phyloP scores from a whole-genome alignment of 2,797 vertebrate species.

The Clarias pachynema region DNA sequence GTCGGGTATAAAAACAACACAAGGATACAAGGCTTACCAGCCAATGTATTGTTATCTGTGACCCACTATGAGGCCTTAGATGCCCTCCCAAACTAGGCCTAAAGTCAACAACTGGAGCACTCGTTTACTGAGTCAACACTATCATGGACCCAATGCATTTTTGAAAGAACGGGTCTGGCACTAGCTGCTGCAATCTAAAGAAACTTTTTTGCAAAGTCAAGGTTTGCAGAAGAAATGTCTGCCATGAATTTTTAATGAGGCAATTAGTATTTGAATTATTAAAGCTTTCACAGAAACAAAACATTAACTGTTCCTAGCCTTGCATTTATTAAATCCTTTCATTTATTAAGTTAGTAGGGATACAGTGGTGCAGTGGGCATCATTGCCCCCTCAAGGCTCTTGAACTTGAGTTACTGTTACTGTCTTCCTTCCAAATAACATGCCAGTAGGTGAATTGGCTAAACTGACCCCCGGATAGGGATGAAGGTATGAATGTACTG shows the following conservation, averaged over 20 bases:
- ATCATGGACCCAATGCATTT: conserved; percentile 18
- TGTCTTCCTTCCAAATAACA: neutral
- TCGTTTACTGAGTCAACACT: conserved; percentile 39
- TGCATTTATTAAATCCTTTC: conserved; percentile 72
- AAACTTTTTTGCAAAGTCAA: conserved; percentile 64
- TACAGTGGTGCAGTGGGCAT: neutral
- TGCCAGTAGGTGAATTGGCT: too few species aligned
- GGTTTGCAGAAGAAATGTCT: conserved; percentile 74
- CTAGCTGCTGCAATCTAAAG: conserved; percentile 53
- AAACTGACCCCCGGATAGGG: neutral
- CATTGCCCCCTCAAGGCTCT: neutral
- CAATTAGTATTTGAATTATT: conserved; percentile 78
- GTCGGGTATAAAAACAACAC: conserved; percentile 39
- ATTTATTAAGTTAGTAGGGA: conserved; percentile 60
- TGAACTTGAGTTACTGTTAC: neutral
- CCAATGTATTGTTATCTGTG: conserved; percentile 15
- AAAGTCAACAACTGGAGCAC: conserved; percentile 37
- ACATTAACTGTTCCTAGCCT: conserved; percentile 47
- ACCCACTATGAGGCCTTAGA: neutral
- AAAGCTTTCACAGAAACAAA: conserved; percentile 69
- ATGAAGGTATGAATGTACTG: neutral
- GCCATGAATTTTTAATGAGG: conserved; percentile 77
- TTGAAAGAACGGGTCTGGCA: neutral
- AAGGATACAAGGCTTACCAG: conserved; percentile 31
- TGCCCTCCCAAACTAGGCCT: conserved; percentile 6